Evolutionary conservation across 2,113 vertebrate genomes (phyloP).

Genomic region (Herpailurus yagouaroundi): DNA sequence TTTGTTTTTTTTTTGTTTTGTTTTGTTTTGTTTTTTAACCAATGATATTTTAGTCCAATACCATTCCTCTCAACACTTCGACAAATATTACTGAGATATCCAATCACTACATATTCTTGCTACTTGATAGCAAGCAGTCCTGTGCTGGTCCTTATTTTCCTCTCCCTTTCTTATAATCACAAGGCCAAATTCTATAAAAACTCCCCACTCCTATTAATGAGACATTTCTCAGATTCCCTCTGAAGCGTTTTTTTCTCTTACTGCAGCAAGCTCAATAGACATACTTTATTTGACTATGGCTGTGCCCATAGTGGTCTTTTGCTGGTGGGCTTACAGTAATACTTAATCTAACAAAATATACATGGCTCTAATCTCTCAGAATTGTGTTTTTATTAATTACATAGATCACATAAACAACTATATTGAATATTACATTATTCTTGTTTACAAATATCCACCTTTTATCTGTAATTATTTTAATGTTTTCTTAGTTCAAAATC

Average conservation of each 20-base stretch:
- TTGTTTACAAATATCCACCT: neutral
- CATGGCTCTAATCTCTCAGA: neutral
- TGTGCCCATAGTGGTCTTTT: neutral
- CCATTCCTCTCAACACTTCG: neutral
- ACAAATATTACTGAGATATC: neutral
- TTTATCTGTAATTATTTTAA: neutral
- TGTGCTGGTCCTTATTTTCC: neutral
- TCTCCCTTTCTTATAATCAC: neutral
- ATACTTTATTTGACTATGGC: neutral
- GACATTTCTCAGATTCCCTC: neutral
- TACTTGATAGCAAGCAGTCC: neutral
- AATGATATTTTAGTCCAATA: neutral
- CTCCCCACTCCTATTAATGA: neutral
- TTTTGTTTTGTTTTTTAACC: neutral
- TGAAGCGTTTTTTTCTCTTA: neutral
- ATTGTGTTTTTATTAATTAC: neutral
- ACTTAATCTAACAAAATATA: neutral
- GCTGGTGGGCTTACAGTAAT: neutral
- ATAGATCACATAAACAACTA: neutral
- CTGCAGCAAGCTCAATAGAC: neutral
- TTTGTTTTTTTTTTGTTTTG: neutral
- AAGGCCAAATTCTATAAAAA: neutral
- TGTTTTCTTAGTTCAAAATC: neutral
- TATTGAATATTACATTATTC: neutral
- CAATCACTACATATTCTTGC: neutral